Conservation (phyloP, 2,113 vertebrate species). For the Anolis carolinensis region DNA sequence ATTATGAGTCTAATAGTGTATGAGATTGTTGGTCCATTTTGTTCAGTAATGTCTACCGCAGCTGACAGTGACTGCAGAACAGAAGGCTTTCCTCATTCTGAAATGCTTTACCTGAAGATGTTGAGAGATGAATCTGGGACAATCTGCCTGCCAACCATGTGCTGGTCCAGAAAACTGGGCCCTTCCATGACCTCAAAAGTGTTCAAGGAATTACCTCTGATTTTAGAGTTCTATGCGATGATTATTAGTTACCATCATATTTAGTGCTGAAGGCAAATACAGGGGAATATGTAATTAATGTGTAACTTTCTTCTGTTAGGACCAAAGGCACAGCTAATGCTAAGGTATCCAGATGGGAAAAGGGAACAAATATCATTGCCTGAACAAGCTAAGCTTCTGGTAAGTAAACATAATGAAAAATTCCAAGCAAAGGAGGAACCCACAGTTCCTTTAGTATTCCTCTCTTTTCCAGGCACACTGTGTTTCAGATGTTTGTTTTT, state of each 20-base stretch:
- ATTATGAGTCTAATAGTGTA: not conserved
- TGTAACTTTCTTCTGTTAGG: conserved; percentile 76
- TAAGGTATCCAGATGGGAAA: conserved; percentile 97
- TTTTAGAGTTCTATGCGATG: not conserved
- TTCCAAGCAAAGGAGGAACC: conserved; percentile 9
- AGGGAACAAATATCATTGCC: conserved; percentile 97
- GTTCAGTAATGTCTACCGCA: not conserved
- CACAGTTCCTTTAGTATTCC: not conserved
- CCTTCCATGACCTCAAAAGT: not conserved
- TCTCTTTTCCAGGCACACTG: not conserved
- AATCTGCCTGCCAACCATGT: not conserved
- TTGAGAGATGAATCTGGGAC: no score
- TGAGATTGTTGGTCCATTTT: not conserved
- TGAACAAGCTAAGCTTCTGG: conserved; percentile 94
- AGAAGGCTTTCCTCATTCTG: not conserved
- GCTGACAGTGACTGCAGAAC: not conserved
- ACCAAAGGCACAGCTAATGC: conserved; percentile 98
- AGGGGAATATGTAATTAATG: conserved; percentile 38
- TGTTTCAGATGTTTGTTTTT: not conserved
- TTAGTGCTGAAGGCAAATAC: not conserved
- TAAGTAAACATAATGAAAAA: conserved; percentile 71
- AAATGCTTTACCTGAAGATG: not conserved
- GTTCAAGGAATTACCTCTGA: not conserved
- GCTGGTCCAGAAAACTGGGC: not conserved
- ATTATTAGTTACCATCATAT: not conserved